These are phyloP conservation scores for Phocoena sinus DNA, from an alignment of 2,113 vertebrate genomes.

Conservation along the genomic window DNA sequence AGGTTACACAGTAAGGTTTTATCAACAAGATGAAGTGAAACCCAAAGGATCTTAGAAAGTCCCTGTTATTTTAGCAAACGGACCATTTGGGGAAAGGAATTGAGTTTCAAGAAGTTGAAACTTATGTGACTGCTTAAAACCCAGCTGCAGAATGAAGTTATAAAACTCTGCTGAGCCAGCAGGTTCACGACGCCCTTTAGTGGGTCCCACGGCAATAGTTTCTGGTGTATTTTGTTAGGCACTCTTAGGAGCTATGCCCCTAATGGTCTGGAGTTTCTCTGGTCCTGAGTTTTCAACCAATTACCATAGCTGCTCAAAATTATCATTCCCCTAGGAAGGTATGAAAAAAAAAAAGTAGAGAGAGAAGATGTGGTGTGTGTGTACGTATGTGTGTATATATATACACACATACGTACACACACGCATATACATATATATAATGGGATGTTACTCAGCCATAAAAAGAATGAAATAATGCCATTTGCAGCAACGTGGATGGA, in stretches of 20 bases:
- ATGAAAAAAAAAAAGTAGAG: neutral
- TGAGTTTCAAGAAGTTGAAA: constrained; percentile 25
- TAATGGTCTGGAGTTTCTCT: neutral
- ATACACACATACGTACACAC: accelerated
- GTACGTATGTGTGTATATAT: neutral
- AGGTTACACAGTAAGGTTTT: neutral
- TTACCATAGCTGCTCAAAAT: neutral
- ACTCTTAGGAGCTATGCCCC: neutral
- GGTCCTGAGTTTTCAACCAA: neutral
- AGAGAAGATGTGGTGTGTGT: neutral
- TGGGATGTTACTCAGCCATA: neutral
- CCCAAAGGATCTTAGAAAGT: neutral
- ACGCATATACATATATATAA: neutral
- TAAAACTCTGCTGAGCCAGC: neutral
- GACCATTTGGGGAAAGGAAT: neutral
- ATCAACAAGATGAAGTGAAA: constrained; percentile 24
- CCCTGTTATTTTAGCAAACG: neutral
- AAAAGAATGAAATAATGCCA: neutral
- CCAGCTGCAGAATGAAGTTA: neutral
- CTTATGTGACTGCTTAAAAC: neutral
- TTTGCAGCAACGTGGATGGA: neutral
- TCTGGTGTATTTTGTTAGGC: neutral
- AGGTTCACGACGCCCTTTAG: neutral
- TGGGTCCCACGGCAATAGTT: neutral
- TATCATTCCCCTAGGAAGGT: neutral